A percentile compares a stretch with the other conserved stretches of the same genome.
Conservation (phyloP, 1,140 invertebrate genomes). For the Macrotrachela quadricornifera region DNA sequence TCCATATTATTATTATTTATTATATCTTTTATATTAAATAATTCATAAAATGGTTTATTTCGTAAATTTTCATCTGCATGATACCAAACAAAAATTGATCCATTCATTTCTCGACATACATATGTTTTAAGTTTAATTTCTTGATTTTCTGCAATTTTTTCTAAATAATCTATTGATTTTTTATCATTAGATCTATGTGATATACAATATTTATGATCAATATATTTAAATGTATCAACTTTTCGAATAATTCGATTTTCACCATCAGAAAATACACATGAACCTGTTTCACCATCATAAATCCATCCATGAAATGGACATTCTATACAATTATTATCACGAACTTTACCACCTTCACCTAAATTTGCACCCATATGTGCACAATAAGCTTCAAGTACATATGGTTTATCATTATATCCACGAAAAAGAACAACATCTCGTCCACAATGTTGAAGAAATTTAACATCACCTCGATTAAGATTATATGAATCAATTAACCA, state of each 20-base stretch:
- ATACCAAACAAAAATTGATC: slow-evolving; percentile 1
- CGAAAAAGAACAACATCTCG: slow-evolving; percentile 51
- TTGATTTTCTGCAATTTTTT: slow-evolving; percentile 2
- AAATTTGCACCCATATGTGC: slow-evolving; percentile 61
- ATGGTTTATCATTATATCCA: slow-evolving; percentile 32
- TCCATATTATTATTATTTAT: too few species aligned
- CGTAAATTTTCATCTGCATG: neutral
- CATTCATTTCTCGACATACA: neutral
- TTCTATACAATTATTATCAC: slow-evolving; percentile 44
- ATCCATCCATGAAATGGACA: slow-evolving; percentile 64
- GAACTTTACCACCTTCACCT: slow-evolving; percentile 45
- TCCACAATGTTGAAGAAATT: slow-evolving; percentile 36
- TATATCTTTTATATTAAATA: neutral
- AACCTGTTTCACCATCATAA: slow-evolving; percentile 44
- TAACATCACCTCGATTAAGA: slow-evolving; percentile 37
- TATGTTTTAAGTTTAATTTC: slow-evolving; percentile 4
- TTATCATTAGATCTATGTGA: neutral
- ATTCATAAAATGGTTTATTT: neutral
- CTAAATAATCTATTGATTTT: neutral
- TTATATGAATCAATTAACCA: slow-evolving; percentile 43
- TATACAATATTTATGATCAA: neutral
- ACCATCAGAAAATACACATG: slow-evolving; percentile 28
- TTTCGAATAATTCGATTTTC: slow-evolving; percentile 16
- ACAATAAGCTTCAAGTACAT: slow-evolving; percentile 54
- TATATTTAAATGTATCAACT: slow-evolving; percentile 1